A percentile compares a stretch with the other conserved stretches of the same genome.
These are phyloP conservation scores for Melanotaenia maccullochi DNA, from an alignment of 2,797 vertebrate genomes.

Conservation along the genomic window DNA sequence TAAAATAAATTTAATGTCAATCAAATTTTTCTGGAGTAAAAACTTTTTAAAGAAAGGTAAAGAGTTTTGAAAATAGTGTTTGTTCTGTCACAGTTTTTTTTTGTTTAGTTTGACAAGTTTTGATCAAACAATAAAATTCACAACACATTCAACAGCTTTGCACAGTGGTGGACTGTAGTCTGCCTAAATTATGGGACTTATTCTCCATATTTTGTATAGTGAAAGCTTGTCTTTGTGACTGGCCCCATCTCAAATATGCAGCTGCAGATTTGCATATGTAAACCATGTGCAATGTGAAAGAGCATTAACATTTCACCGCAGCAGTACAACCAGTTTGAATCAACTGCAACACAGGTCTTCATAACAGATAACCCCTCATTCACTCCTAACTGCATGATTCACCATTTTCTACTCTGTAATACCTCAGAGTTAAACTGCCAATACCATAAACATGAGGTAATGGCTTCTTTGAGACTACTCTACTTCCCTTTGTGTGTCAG, in stretches of 20 bases:
- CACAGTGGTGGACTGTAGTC: background rate
- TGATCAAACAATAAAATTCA: background rate
- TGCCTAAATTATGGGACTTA: conserved; percentile 4
- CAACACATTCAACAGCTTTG: background rate
- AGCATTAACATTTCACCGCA: conserved; percentile 1
- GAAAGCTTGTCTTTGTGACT: background rate
- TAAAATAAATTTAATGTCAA: background rate
- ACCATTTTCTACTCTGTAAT: conserved; percentile 2
- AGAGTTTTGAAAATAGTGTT: background rate
- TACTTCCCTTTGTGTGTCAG: conserved; percentile 26
- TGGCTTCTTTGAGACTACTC: conserved; percentile 18
- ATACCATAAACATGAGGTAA: background rate
- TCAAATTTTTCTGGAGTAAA: background rate
- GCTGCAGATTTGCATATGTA: conserved; percentile 44
- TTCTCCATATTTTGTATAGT: background rate
- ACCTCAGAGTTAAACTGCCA: conserved; percentile 1
- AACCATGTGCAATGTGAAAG: conserved; percentile 19
- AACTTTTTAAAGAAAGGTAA: background rate
- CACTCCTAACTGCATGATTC: conserved; percentile 19
- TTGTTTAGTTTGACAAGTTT: background rate
- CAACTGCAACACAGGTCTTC: background rate
- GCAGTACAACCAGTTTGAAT: background rate
- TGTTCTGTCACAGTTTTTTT: background rate
- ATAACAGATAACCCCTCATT: conserved; percentile 17
- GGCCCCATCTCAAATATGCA: background rate